Base-by-base conservation (phyloP, 2,888 invertebrate genomes). In the Zygaena filipendulae region DNA sequence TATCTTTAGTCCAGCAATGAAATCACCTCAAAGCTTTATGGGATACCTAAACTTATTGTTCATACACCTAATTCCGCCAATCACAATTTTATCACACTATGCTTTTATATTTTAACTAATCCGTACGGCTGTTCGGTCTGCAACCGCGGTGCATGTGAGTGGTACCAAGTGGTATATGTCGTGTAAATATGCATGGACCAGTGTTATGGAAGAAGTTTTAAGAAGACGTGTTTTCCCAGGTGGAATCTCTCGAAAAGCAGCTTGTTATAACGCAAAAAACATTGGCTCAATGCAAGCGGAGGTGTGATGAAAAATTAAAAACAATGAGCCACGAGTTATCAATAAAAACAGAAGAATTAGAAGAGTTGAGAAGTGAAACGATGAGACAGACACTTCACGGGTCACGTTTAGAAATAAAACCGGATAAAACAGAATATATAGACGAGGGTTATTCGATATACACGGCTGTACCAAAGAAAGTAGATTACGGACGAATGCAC, bases 281-380 rank as follows among this genome's bases (percentile, higher is more conserved):
- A 32, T 57, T 87, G 41, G 70, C 72, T n/a, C 72, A 79, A 38
- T 82, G 75, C 48, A 71, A 81, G 42, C 70, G 74, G 40, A 79
- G 77, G 32, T 81, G 77, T 35, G 82, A 81, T 30, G 84, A 85
- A 36, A 83, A 80, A 38, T 66, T 83, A 10, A 82, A 82, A 31
- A 81, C 80, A 3, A 58, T 86, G 19, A 81, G 82, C 38, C 83
- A 84, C 47, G 86, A 86, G 44, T 55, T 86, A 24, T 77, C 80
- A 2, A 75, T 71, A 23, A 82, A 82, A 49, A 80, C 80, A 18
- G 81, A 81, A 30, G 81, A 82, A 44, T 46, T 81, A 18, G 81
- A 81, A 33, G 75, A 75, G 40, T 40, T 82, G 40, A 59, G 75
- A 27, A 74, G 74, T 28, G 74, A 74, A 42, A 66, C 70, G 2